These are phyloP conservation scores for Acanthosepion esculentum DNA, from an alignment of 2,888 invertebrate species.

Conservation along the genomic window DNA sequence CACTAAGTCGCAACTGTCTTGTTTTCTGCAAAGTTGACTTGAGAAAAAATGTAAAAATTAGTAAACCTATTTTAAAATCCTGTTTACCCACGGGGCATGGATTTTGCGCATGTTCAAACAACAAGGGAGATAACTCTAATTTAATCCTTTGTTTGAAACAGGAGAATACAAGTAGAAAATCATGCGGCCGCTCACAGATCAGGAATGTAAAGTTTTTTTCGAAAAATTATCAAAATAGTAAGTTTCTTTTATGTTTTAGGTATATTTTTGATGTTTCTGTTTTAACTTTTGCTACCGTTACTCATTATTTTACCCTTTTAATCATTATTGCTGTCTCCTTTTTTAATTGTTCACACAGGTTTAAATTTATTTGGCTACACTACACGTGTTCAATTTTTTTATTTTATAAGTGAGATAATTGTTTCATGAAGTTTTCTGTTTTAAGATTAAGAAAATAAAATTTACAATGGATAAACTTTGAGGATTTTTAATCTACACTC, in stretches of 20 bases:
- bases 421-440: not conserved
- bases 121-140: not conserved
- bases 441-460: too few species aligned
- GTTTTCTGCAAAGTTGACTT: too few species aligned
- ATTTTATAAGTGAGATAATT: not conserved
- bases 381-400: not conserved
- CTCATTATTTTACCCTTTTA: not conserved
- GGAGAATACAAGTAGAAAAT: not conserved
- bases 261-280: not conserved
- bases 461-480: too few species aligned
- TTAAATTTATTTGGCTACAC: not conserved
- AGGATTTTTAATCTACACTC: too few species aligned
- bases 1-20: too few species aligned
- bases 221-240: conserved; percentile 96
- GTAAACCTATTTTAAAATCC: not conserved
- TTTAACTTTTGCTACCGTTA: not conserved
- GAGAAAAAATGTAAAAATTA: too few species aligned
- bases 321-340: not conserved
- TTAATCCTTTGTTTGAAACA: not conserved
- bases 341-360: too few species aligned
- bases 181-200: conserved; percentile 92
- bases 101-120: not conserved
- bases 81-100: not conserved
- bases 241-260: conserved; percentile 66
- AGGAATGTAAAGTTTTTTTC: conserved; percentile 88